A percentile compares a stretch with the other conserved stretches of the same genome.
Evolutionary conservation across 2,888 invertebrate genomes (phyloP).

Genomic region (Rutpela maculata): DNA sequence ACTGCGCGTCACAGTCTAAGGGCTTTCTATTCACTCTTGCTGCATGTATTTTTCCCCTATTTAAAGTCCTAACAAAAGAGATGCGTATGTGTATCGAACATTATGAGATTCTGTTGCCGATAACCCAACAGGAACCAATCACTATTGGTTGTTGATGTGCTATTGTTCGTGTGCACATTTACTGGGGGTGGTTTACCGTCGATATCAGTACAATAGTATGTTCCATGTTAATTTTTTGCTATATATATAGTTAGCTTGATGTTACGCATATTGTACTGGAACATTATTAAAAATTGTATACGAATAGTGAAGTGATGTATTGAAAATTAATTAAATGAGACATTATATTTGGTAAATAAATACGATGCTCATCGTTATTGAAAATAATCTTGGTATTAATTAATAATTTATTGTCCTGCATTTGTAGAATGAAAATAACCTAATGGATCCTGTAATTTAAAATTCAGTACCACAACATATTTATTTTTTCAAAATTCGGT

Average conservation of each 20-base stretch:
- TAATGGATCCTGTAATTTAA: too few species aligned
- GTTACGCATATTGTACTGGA: too few species aligned
- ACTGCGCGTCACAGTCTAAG: conserved; percentile 63
- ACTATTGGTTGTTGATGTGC: conserved; percentile 66
- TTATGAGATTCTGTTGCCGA: conserved; percentile 71
- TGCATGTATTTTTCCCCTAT: conserved; percentile 58
- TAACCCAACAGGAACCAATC: conserved; percentile 67
- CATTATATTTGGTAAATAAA: neutral
- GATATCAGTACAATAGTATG: conserved; percentile 31
- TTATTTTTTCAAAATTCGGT: too few species aligned
- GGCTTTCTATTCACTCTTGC: conserved; percentile 52
- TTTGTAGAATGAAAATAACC: too few species aligned
- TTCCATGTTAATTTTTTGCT: conserved; percentile 41
- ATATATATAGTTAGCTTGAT: neutral
- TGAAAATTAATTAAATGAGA: neutral
- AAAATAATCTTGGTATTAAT: too few species aligned
- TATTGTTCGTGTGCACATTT: conserved; percentile 64
- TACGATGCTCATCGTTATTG: too few species aligned
- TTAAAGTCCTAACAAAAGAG: conserved; percentile 66
- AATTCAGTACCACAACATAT: too few species aligned
- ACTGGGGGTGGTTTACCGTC: conserved; percentile 59
- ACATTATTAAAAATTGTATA: too few species aligned
- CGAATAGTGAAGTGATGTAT: too few species aligned
- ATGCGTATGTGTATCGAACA: conserved; percentile 68
- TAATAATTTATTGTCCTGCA: too few species aligned